Conservation (phyloP, 2,113 vertebrate genomes). For the Myrmecobius fasciatus region DNA sequence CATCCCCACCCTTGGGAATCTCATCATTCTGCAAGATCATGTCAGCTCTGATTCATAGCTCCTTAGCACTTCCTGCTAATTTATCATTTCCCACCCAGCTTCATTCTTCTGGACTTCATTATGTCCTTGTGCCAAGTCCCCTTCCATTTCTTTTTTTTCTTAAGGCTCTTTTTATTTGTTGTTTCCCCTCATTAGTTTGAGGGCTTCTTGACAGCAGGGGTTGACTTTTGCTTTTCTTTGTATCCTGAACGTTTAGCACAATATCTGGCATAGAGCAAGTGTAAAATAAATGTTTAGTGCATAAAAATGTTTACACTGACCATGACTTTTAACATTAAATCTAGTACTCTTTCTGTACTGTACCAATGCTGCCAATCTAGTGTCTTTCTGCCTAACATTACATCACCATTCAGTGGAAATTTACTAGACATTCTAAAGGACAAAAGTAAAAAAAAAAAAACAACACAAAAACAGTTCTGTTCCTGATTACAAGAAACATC, state of each 20-base stretch:
- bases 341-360: too few relatives aligned
- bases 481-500: not conserved
- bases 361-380: not conserved
- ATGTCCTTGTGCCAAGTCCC: too few relatives aligned
- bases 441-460: not conserved
- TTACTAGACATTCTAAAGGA: not conserved
- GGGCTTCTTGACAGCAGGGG: not conserved
- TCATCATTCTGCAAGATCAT: not conserved
- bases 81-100: not conserved
- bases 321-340: too few relatives aligned
- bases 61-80: not conserved
- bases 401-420: not conserved
- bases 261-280: not conserved
- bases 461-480: not conserved
- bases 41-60: not conserved
- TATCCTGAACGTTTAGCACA: not conserved
- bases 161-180: not conserved
- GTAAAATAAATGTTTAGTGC: not conserved
- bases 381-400: not conserved
- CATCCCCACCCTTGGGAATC: not conserved
- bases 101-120: not conserved
- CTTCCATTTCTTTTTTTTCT: not conserved
- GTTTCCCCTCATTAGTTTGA: not conserved
- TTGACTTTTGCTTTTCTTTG: not conserved
- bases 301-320: too few relatives aligned